Conservation (phyloP, 2,888 invertebrate genomes). For the Catocala sponsa region DNA sequence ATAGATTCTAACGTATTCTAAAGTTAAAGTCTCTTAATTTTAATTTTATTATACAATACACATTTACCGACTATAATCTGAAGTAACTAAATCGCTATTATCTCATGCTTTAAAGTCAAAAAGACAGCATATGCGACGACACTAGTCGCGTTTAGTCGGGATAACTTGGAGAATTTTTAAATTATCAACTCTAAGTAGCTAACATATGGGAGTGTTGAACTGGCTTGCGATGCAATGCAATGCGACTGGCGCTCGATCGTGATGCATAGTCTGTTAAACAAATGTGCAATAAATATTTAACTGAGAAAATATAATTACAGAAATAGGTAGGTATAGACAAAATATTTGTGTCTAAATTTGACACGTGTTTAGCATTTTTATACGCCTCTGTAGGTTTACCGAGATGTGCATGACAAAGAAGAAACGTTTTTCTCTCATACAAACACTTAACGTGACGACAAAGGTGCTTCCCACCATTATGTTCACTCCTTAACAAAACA, state of each 20-base stretch:
- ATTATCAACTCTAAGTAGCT: constrained; percentile 56
- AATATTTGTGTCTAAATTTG: no score
- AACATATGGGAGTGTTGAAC: constrained; percentile 51
- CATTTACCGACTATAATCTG: no score
- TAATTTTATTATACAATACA: no score
- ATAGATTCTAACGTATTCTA: no score
- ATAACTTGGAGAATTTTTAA: constrained; percentile 59
- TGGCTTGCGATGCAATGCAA: constrained; percentile 17
- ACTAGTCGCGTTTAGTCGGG: constrained; percentile 49
- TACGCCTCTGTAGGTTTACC: no score
- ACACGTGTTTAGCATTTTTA: no score
- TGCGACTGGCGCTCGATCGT: constrained; percentile 16
- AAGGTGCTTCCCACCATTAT: constrained; percentile 3
- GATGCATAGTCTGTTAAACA: constrained; percentile 27
- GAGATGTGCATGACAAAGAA: neutral
- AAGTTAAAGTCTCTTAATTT: no score
- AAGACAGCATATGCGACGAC: constrained; percentile 28
- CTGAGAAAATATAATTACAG: no score
- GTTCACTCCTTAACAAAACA: constrained; percentile 5
- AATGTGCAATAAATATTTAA: no score
- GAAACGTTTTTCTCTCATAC: neutral
- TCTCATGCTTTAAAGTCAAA: constrained; percentile 18
- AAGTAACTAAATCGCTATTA: constrained; percentile 18
- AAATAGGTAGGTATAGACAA: no score
- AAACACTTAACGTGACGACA: neutral